A percentile compares a stretch with the other conserved stretches of the same genome.
Evolutionary conservation across 1,140 invertebrate species (phyloP).

Genomic region (Trichomalopsis sarcophagae): DNA sequence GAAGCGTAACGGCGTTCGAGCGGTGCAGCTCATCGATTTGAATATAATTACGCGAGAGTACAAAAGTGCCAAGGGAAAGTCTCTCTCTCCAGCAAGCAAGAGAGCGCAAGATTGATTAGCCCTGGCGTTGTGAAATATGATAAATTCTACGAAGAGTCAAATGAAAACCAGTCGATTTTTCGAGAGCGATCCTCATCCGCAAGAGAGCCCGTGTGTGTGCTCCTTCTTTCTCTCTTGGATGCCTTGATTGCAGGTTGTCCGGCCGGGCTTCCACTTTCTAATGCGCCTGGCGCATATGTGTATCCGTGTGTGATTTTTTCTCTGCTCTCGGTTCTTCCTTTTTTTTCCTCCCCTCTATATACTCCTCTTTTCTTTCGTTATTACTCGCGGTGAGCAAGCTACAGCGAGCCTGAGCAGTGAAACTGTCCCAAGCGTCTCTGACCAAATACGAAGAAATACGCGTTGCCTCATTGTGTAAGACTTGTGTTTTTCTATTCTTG

Average conservation of each 20-base stretch:
- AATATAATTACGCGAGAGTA: constrained; percentile 42
- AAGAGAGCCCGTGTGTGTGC: neutral
- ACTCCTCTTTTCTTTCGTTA: neutral
- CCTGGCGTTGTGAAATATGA: constrained; percentile 33
- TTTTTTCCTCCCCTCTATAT: neutral
- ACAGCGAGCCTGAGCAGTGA: neutral
- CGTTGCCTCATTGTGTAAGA: neutral
- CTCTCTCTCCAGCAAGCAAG: neutral
- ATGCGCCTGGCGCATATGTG: constrained; percentile 5
- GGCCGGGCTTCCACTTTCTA: constrained; percentile 41
- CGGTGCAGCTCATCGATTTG: constrained; percentile 9
- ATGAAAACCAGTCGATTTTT: constrained; percentile 40
- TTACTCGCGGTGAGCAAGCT: neutral
- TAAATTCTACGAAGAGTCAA: constrained; percentile 39
- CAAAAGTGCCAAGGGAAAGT: constrained; percentile 24
- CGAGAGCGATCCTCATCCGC: constrained; percentile 1
- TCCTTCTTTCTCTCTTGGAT: neutral
- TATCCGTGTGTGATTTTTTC: neutral
- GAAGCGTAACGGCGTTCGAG: neutral
- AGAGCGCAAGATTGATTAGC: constrained; percentile 38
- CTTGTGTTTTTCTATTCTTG: constrained; percentile 14
- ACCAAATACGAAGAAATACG: neutral
- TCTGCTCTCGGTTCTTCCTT: neutral
- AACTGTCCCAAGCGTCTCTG: neutral
- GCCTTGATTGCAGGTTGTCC: constrained; percentile 50